These are phyloP conservation scores for Tortrix viridana DNA, from an alignment of 2,888 invertebrate species.

Conservation along the genomic window DNA sequence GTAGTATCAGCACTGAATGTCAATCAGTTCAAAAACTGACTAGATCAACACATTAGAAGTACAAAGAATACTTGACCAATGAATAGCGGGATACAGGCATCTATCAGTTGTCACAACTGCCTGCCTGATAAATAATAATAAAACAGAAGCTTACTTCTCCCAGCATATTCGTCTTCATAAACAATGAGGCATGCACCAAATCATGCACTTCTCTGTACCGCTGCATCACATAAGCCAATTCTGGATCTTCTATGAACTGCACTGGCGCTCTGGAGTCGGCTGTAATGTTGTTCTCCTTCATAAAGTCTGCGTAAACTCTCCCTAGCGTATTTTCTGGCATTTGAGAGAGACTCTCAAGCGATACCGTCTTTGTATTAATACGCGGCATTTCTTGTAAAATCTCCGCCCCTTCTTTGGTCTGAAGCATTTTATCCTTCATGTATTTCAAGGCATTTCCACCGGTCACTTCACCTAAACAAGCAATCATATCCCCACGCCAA, in stretches of 20 bases:
- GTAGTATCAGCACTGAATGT: no score
- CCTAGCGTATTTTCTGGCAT: conserved; percentile 94
- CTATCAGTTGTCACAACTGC: no score
- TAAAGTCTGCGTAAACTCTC: conserved; percentile 92
- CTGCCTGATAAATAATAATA: no score
- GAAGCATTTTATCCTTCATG: conserved; percentile 90
- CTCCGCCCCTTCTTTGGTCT: conserved; percentile 89
- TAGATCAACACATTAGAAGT: no score
- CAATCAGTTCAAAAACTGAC: no score
- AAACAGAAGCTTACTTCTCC: conserved; percentile 83
- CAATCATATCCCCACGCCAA: conserved; percentile 94
- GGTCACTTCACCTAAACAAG: conserved; percentile 96
- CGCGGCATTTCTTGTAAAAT: conserved; percentile 92
- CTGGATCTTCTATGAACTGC: conserved; percentile 94
- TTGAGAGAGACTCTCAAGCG: conserved; percentile 87
- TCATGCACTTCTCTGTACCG: conserved; percentile 99
- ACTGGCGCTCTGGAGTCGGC: conserved; percentile 96
- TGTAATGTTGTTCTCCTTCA: conserved; percentile 93
- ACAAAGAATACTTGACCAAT: no score
- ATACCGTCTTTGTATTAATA: conserved; percentile 92
- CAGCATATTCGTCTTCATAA: conserved; percentile 97
- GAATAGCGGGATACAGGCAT: no score
- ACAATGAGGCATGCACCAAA: conserved; percentile 94
- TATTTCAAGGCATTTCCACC: conserved; percentile 88
- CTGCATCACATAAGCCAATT: conserved; percentile 98